These are phyloP conservation scores for Pseudomyrmex flavicornis DNA, from an alignment of 1,140 invertebrate genomes.

Conservation along the genomic window DNA sequence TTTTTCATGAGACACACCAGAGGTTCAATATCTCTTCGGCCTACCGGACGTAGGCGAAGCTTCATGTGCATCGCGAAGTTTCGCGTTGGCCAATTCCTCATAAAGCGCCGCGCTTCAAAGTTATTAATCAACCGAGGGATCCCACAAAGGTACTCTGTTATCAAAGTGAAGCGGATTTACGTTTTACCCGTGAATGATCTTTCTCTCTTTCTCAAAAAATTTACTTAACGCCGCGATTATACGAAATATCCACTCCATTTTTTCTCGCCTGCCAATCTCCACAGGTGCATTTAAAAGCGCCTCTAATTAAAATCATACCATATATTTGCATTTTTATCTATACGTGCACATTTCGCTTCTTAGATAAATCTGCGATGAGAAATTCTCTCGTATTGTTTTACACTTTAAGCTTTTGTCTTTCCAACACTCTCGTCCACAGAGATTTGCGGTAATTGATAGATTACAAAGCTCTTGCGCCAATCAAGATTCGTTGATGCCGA, in stretches of 20 bases:
- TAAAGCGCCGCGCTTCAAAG: conserved; percentile 5
- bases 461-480: background rate
- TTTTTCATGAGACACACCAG: conserved; percentile 47
- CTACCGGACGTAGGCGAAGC: conserved; percentile 5
- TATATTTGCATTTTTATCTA: background rate
- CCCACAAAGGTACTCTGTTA: conserved; percentile 15
- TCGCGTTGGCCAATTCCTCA: conserved; percentile 3
- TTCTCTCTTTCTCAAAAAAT: background rate
- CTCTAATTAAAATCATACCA: background rate
- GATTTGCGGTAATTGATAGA: conserved; percentile 12
- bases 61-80: conserved; percentile 19
- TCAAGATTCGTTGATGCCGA: conserved; percentile 36
- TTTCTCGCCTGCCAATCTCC: background rate
- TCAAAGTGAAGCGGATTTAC: conserved; percentile 26
- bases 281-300: background rate
- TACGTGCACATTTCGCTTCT: too few relatives aligned
- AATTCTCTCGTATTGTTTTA: too few relatives aligned
- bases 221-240: conserved; percentile 3
- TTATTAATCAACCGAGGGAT: conserved; percentile 39
- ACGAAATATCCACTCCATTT: conserved; percentile 2
- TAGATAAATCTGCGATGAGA: too few relatives aligned
- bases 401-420: background rate
- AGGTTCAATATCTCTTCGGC: conserved; percentile 48
- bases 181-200: background rate
- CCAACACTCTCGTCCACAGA: background rate